These are phyloP conservation scores for Trichechus manatus DNA, from an alignment of 2,113 vertebrate species.

Conservation along the genomic window DNA sequence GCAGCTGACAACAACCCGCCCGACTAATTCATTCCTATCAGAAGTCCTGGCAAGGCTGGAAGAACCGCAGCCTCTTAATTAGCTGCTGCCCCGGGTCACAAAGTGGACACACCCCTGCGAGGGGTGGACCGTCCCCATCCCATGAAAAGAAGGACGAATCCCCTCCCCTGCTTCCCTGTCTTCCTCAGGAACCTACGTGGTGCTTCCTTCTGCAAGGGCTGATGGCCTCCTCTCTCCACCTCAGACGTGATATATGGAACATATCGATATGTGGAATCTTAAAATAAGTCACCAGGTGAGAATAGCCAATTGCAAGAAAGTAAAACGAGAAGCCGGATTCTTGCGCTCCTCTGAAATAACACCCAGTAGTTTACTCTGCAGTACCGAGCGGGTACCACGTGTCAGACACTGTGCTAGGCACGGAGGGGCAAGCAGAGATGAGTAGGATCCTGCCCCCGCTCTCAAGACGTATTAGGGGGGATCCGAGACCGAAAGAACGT, in stretches of 20 bases:
- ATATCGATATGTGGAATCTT: background rate
- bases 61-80: background rate
- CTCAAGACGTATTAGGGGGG: background rate
- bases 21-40: too few species aligned
- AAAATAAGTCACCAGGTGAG: background rate
- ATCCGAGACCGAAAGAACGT: background rate
- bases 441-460: background rate
- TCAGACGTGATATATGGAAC: background rate
- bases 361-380: background rate
- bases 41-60: background rate
- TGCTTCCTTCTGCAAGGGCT: background rate
- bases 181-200: background rate
- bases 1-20: background rate
- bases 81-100: background rate
- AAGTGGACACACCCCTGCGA: background rate
- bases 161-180: background rate
- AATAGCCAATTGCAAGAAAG: background rate
- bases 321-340: background rate
- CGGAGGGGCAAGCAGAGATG: too few species aligned
- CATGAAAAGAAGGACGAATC: background rate
- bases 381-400: fast-evolving
- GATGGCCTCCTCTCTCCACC: background rate
- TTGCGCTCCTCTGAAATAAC: background rate
- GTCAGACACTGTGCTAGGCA: background rate
- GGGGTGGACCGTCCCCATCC: background rate